Evolutionary conservation across 1,140 invertebrate genomes (phyloP), one percentile per base, ranked within the genome.

Genomic region (Mercenaria mercenaria): DNA sequence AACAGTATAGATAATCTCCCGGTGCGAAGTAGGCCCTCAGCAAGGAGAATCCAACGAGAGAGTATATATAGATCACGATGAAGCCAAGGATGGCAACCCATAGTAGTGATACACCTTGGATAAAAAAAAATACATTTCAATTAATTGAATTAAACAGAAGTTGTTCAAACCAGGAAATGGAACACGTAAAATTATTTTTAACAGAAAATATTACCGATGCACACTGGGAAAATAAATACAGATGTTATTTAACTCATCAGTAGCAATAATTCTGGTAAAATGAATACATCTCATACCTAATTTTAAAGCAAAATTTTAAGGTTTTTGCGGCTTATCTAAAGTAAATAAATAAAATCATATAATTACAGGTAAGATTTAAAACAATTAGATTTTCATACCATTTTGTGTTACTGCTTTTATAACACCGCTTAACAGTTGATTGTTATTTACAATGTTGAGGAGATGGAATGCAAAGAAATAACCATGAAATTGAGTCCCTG

Each of bases 391-490:
- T n/a, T n/a, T n/a, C n/a, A n/a, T 90, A 96, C 95, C 95, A 90
- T 96, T 96, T 64, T 94, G 92, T 43, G 95, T 96, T 50, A 96
- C 95, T 41, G 96, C 95, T 88, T 95, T 94, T 56, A 96, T 96
- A 83, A 95, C 95, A 61, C 96, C 95, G 84, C 93, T 92, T 41
- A 96, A 90, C 6, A 96, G 91, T 83, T 96, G 95, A 82, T 96
- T 96, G 92, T 95, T 96, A 90, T 96, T 95, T 88, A 95, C 95
- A 50, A 96, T 94, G 89, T 96, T 95, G 23, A 96, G 92, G 0
- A 96, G 94, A 85, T 96, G 96, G 93, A 96, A 96, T 80, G 96
- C 95, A 91, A 96, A 96, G 86, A 96, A 96, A 91, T 96, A 96
- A 32, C 95, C 95, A 90, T 95, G 92, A 82, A 93, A 95, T 47